These are phyloP conservation scores for Psilanteris sp. DNA, from an alignment of 1,140 invertebrate species.

Conservation along the genomic window DNA sequence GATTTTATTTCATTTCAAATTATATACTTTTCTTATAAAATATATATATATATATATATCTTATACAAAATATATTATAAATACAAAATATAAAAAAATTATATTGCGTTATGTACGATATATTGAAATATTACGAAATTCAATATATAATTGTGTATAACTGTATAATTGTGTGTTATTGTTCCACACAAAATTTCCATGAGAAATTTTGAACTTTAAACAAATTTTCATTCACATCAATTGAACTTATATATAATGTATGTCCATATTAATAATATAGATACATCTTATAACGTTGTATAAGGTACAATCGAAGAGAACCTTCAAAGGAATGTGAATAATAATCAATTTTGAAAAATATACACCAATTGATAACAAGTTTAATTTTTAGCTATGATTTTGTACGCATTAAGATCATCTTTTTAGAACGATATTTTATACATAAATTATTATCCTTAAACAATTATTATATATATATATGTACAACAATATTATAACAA, in stretches of 20 bases:
- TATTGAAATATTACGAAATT: background rate
- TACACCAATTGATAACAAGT: no score
- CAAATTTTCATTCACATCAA: no score
- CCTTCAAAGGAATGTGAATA: constrained; percentile 73
- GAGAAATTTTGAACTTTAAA: no score
- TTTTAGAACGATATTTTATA: constrained; percentile 39
- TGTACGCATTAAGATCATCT: no score
- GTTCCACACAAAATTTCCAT: no score
- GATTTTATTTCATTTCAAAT: constrained; percentile 13
- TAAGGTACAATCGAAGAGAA: constrained; percentile 11
- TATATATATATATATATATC: constrained; percentile 37
- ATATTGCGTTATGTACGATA: background rate
- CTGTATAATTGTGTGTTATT: no score
- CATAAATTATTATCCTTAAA: constrained; percentile 62
- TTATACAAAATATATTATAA: constrained; percentile 46
- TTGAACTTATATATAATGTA: no score
- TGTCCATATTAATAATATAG: no score
- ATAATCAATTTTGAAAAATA: constrained; percentile 47
- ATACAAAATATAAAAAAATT: constrained; percentile 3
- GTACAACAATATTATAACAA: constrained; percentile 67
- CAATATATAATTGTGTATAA: no score
- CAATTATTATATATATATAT: constrained; percentile 65
- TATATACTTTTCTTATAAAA: background rate
- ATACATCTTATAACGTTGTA: constrained; percentile 7
- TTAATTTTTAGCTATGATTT: no score